These are phyloP conservation scores for Lithobates sylvaticus DNA, from an alignment of 2,797 vertebrate genomes.

Conservation along the genomic window DNA sequence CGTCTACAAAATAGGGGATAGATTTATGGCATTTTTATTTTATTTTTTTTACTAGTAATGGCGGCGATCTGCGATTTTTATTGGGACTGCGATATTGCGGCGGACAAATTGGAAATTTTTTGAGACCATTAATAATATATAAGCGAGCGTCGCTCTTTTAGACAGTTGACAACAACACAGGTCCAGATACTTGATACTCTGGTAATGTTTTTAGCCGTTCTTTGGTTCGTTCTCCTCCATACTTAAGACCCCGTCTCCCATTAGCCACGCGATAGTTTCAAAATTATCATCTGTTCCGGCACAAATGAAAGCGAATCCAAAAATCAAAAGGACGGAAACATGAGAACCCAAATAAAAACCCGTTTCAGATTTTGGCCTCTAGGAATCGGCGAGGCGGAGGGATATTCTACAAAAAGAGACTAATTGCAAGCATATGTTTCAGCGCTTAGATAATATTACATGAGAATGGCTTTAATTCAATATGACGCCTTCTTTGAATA, in stretches of 20 bases:
- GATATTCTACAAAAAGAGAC: slow-evolving; percentile 8
- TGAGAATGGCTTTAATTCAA: slow-evolving; percentile 19
- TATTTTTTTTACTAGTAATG: no score
- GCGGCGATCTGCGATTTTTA: no score
- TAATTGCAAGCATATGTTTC: slow-evolving; percentile 17
- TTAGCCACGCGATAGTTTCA: background rate
- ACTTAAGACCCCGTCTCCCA: background rate
- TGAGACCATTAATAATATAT: no score
- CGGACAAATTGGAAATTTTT: no score
- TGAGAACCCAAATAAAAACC: background rate
- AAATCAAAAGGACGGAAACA: background rate
- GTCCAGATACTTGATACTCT: no score
- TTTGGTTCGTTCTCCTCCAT: background rate
- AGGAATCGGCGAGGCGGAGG: background rate
- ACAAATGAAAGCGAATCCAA: background rate
- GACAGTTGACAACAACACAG: no score
- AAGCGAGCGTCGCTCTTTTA: no score
- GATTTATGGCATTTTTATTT: no score
- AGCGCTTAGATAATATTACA: background rate
- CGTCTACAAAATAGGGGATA: no score
- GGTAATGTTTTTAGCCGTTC: background rate
- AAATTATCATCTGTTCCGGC: background rate
- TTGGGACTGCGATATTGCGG: no score
- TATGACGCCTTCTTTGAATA: background rate
- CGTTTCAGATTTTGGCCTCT: background rate